Percentiles rank a stretch among this genome's conserved stretches.
phyloP scores from a whole-genome alignment of 2,797 vertebrate species.

The Phyllotis vaccarum region DNA sequence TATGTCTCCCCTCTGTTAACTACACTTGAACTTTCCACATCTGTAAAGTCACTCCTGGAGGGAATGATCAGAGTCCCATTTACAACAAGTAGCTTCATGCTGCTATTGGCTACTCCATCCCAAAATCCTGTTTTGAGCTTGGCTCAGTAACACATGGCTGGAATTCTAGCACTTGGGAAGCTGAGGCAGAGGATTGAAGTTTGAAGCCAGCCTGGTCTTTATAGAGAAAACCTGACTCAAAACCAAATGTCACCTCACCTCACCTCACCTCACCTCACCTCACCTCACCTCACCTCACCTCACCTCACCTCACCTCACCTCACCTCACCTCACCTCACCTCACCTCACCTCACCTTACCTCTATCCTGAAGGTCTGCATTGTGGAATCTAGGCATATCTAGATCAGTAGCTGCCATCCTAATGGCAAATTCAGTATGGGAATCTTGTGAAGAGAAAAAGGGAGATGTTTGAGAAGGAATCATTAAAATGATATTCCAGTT shows the following conservation, averaged over 20 bases:
- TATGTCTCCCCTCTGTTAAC: neutral
- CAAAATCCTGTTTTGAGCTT: neutral
- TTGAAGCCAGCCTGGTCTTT: neutral
- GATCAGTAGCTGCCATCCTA: too few relatives aligned
- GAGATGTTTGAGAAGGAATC: neutral
- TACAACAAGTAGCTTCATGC: neutral
- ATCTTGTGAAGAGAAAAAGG: neutral
- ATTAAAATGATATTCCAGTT: neutral
- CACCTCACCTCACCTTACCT: neutral
- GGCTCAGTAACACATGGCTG: neutral
- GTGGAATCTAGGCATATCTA: neutral
- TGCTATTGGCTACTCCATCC: neutral
- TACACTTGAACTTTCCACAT: neutral
- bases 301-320: neutral
- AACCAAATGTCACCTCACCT: neutral
- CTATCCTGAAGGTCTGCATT: neutral
- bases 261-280: neutral
- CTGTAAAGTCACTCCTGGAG: accelerated
- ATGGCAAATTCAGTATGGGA: neutral
- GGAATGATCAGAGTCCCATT: neutral
- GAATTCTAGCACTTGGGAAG: neutral
- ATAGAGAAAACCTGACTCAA: neutral
- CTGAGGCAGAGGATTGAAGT: neutral
- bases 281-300: neutral
- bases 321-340: too few relatives aligned